phyloP scores from a whole-genome alignment of 1,140 invertebrate species.

The Melanaphis sacchari region DNA sequence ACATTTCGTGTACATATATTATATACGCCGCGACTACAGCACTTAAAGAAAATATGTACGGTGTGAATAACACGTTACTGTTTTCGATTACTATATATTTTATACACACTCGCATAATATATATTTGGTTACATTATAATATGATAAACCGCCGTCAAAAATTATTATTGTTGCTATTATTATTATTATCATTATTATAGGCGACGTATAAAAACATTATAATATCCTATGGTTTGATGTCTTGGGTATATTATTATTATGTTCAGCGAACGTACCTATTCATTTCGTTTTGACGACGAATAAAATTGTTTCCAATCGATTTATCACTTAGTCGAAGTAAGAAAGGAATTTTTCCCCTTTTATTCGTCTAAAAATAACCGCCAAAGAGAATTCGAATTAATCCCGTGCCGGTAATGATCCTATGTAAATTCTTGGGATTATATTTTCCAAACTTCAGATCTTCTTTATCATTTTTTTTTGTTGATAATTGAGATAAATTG shows the following conservation, averaged over 20 bases:
- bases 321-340: not conserved
- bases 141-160: not conserved
- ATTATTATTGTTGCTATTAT: not conserved
- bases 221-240: not conserved
- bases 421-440: not conserved
- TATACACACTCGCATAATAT: not conserved
- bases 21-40: too few relatives aligned
- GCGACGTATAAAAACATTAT: not conserved
- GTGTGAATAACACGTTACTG: not conserved
- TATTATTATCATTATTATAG: not conserved
- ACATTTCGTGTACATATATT: not conserved
- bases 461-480: slow-evolving; percentile 24
- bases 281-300: not conserved
- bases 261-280: not conserved
- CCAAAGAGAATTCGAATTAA: slow-evolving; percentile 19
- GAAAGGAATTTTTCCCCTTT: not conserved
- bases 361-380: not conserved
- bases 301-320: not conserved
- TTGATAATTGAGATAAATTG: too few relatives aligned
- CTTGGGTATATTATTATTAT: not conserved
- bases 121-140: not conserved
- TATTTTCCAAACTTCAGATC: not conserved
- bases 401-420: not conserved
- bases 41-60: not conserved
- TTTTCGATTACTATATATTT: slow-evolving; percentile 25